Conservation (phyloP, 1,140 invertebrate genomes). For the Tetramorium simillimum region DNA sequence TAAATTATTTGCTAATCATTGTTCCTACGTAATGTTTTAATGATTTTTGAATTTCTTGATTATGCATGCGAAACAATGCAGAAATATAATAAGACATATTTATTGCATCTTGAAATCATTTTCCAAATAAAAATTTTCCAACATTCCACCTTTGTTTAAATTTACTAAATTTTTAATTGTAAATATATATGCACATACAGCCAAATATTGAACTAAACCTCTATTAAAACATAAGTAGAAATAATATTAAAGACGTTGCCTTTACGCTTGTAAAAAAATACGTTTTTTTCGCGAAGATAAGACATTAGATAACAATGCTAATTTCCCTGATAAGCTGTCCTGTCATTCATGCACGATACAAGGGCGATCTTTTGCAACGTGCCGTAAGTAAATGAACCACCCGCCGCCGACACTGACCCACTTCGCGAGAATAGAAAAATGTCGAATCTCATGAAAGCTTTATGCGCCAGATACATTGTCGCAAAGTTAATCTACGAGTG, state of each 20-base stretch:
- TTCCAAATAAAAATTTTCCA: background rate
- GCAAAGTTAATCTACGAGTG: background rate
- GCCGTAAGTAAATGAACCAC: slow-evolving; percentile 49
- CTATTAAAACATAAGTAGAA: background rate
- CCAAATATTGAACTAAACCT: background rate
- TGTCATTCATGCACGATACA: slow-evolving; percentile 17
- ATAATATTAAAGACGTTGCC: background rate
- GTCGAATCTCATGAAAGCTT: slow-evolving; percentile 70
- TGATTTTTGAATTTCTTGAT: too few relatives aligned
- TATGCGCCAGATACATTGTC: slow-evolving; percentile 27
- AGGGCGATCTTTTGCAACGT: slow-evolving; percentile 28
- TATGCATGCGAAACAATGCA: background rate
- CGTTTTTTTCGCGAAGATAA: background rate
- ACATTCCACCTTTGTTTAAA: background rate
- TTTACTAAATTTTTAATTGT: background rate
- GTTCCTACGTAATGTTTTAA: background rate
- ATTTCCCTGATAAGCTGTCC: slow-evolving; percentile 25
- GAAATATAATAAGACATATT: background rate
- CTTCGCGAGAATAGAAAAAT: slow-evolving; percentile 69
- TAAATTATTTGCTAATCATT: background rate
- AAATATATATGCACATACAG: background rate
- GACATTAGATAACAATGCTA: background rate
- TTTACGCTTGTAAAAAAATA: background rate
- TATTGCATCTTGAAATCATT: background rate
- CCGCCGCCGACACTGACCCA: slow-evolving; percentile 60